A percentile compares a stretch with the other conserved stretches of the same genome.
Evolutionary conservation across 2,888 invertebrate genomes (phyloP).

Genomic region (Diogma glabrata): DNA sequence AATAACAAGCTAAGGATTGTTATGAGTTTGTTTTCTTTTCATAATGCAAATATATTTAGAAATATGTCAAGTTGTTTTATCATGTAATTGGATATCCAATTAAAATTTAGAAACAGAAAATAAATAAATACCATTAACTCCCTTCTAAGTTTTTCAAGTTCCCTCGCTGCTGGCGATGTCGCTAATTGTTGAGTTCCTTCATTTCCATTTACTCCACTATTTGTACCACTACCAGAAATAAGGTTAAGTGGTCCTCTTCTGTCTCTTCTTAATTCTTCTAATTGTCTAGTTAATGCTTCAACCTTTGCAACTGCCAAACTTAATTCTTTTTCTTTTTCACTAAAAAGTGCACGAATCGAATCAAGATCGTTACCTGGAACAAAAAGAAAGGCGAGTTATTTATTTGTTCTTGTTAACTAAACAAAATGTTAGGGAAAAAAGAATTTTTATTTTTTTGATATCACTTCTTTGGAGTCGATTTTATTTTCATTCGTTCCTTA

Average conservation of each 20-base stretch:
- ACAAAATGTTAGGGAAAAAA: background rate
- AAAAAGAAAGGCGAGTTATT: constrained; percentile 13
- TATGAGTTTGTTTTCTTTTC: too few relatives aligned
- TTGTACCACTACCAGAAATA: constrained; percentile 22
- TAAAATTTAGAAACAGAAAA: background rate
- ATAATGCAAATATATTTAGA: too few relatives aligned
- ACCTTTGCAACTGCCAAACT: constrained; percentile 96
- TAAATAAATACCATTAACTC: constrained; percentile 73
- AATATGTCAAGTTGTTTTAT: too few relatives aligned
- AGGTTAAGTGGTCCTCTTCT: constrained; percentile 44
- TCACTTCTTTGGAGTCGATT: too few relatives aligned
- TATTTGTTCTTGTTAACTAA: background rate
- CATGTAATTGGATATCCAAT: constrained; percentile 9
- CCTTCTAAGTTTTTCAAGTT: constrained; percentile 82
- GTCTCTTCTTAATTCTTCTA: constrained; percentile 76
- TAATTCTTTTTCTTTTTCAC: constrained; percentile 94
- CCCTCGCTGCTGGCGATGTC: constrained; percentile 64
- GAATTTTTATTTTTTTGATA: too few relatives aligned
- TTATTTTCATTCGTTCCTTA: too few relatives aligned
- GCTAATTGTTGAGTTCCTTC: constrained; percentile 40
- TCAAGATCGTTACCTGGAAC: constrained; percentile 82
- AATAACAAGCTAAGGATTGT: too few relatives aligned
- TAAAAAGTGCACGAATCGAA: constrained; percentile 89
- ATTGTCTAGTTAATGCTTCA: constrained; percentile 86
- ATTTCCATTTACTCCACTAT: constrained; percentile 22